Evolutionary conservation across 2,113 vertebrate species (phyloP).

Genomic region (Misgurnus anguillicaudatus): DNA sequence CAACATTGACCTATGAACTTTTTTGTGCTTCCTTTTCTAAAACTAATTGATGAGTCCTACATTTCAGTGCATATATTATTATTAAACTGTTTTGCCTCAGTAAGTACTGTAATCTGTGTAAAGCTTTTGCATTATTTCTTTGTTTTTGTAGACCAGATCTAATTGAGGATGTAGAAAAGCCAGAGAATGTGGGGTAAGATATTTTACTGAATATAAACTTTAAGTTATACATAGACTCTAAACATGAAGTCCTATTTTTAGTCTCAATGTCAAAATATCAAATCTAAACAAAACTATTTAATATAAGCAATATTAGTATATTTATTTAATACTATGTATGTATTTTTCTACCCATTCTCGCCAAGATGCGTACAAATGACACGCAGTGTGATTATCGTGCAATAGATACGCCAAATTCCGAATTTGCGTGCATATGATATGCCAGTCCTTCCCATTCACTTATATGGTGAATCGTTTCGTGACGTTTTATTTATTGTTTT

Average conservation of each 20-base stretch:
- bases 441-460: too few relatives aligned
- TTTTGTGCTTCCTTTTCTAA: too few relatives aligned
- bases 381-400: too few relatives aligned
- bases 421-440: too few relatives aligned
- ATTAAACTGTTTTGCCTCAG: background rate
- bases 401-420: too few relatives aligned
- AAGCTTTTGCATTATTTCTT: background rate
- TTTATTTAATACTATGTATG: too few relatives aligned
- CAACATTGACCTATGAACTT: too few relatives aligned
- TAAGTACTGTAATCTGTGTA: background rate
- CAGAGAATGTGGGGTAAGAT: constrained; percentile 65
- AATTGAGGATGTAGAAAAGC: constrained; percentile 62
- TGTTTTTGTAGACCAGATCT: constrained; percentile 66
- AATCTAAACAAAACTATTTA: background rate
- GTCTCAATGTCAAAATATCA: background rate
- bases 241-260: background rate
- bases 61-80: background rate
- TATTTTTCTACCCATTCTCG: too few relatives aligned
- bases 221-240: background rate
- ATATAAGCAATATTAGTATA: too few relatives aligned
- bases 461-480: too few relatives aligned
- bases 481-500: too few relatives aligned
- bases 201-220: background rate
- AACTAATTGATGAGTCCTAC: background rate
- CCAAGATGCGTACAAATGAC: too few relatives aligned